phyloP scores from a whole-genome alignment of 2,888 invertebrate species.

The Anoplius nigerrimus region DNA sequence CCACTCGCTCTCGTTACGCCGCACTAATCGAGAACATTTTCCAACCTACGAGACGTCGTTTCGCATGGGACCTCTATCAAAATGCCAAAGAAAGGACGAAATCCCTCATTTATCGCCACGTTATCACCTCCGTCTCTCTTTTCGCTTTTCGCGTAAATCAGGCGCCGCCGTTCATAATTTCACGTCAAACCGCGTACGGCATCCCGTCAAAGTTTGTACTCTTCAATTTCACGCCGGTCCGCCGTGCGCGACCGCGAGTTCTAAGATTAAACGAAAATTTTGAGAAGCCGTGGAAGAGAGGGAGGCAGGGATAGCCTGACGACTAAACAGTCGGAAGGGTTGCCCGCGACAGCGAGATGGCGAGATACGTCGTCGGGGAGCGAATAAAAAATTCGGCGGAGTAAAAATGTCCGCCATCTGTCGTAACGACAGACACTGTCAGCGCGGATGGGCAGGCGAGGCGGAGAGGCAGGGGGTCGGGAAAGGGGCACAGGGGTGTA shows the following conservation, averaged over 20 bases:
- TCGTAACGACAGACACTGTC: slow-evolving; percentile 6
- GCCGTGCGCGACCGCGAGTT: background rate
- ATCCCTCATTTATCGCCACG: too few species aligned
- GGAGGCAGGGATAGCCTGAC: background rate
- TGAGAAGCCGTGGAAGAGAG: background rate
- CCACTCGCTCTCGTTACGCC: slow-evolving; percentile 5
- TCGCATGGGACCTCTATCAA: too few species aligned
- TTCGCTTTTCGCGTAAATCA: too few species aligned
- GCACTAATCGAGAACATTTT: background rate
- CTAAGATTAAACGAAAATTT: slow-evolving; percentile 2
- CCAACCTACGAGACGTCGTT: too few species aligned
- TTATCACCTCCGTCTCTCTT: too few species aligned
- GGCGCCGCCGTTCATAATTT: too few species aligned
- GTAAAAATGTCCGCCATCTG: slow-evolving; percentile 42
- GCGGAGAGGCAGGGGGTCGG: slow-evolving; percentile 70
- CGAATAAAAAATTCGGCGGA: slow-evolving; percentile 25
- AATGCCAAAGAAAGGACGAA: too few species aligned
- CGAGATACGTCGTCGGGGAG: background rate
- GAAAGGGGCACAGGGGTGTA: slow-evolving; percentile 40
- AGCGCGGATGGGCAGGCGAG: slow-evolving; percentile 76
- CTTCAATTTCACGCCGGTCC: too few species aligned
- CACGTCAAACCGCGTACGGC: too few species aligned
- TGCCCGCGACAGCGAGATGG: background rate
- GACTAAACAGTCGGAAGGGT: background rate
- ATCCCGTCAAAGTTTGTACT: too few species aligned